Percentiles rank a stretch among this genome's conserved stretches.
Evolutionary conservation across 2,888 invertebrate species (phyloP).

Genomic region (Troglohyphantes excavatus): DNA sequence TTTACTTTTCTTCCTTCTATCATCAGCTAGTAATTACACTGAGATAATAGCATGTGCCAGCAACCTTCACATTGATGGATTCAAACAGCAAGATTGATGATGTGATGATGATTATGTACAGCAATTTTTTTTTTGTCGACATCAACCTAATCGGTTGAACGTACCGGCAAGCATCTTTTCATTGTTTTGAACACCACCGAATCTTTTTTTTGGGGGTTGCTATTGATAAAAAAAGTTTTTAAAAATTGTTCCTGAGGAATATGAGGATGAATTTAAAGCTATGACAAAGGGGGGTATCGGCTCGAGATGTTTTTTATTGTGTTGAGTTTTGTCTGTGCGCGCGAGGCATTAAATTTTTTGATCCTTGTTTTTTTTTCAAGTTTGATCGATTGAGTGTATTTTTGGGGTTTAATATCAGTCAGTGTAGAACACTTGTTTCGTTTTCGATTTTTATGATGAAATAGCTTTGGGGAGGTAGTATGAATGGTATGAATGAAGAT

Average conservation of each 20-base stretch:
- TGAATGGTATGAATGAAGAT: not conserved
- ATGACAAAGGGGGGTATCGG: conserved; percentile 36
- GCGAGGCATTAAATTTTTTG: not conserved
- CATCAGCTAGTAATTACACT: conserved; percentile 63
- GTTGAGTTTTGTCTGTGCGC: conserved; percentile 11
- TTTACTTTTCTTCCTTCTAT: conserved; percentile 1
- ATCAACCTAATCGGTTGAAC: conserved; percentile 39
- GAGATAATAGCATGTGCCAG: conserved; percentile 63
- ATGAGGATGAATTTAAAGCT: conserved; percentile 29
- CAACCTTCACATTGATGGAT: conserved; percentile 51
- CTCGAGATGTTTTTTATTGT: not conserved
- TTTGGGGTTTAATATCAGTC: conserved; percentile 48
- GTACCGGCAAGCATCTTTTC: conserved; percentile 9
- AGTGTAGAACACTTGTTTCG: conserved; percentile 30
- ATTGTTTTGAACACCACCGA: conserved; percentile 40
- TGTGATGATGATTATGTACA: conserved; percentile 67
- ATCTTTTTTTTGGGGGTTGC: conserved; percentile 6
- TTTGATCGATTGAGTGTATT: conserved; percentile 31
- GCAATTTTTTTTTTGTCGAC: conserved; percentile 33
- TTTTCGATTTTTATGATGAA: conserved; percentile 3
- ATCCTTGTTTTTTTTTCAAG: no score
- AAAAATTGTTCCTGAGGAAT: not conserved
- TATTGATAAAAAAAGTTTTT: conserved; percentile 31
- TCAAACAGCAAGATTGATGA: conserved; percentile 71
- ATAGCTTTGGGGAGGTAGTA: not conserved